Conservation (phyloP, 2,888 invertebrate genomes). For the Mayetiola destructor region DNA sequence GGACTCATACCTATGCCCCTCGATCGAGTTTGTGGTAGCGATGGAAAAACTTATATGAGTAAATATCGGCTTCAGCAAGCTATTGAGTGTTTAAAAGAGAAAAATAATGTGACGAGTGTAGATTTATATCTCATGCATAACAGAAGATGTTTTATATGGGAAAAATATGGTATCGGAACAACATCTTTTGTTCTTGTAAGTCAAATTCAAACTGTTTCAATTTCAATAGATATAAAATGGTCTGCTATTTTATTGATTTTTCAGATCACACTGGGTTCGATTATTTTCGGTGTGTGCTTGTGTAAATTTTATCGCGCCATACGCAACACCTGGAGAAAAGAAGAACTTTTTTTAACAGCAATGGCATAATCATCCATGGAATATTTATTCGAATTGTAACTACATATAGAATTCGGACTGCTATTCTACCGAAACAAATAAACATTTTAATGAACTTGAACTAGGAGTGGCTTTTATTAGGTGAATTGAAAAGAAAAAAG, state of each 20-base stretch:
- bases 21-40: neutral
- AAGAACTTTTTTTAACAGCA: neutral
- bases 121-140: neutral
- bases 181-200: slow-evolving; percentile 2
- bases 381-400: too few species aligned
- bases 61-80: neutral
- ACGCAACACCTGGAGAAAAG: neutral
- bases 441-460: too few species aligned
- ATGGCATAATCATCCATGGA: neutral
- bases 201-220: slow-evolving; percentile 6
- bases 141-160: neutral
- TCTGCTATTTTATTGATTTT: slow-evolving; percentile 3
- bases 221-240: slow-evolving; percentile 1
- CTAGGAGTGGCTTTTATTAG: too few species aligned
- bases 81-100: slow-evolving; percentile 1
- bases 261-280: slow-evolving; percentile 7
- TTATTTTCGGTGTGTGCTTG: slow-evolving; percentile 2
- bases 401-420: too few species aligned
- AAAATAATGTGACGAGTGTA: slow-evolving; percentile 6
- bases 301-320: neutral
- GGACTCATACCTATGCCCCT: neutral
- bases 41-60: neutral
- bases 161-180: neutral
- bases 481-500: too few species aligned
- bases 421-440: too few species aligned